Base-by-base conservation (phyloP, 2,888 invertebrate genomes). In the Drosophila subquinaria region DNA sequence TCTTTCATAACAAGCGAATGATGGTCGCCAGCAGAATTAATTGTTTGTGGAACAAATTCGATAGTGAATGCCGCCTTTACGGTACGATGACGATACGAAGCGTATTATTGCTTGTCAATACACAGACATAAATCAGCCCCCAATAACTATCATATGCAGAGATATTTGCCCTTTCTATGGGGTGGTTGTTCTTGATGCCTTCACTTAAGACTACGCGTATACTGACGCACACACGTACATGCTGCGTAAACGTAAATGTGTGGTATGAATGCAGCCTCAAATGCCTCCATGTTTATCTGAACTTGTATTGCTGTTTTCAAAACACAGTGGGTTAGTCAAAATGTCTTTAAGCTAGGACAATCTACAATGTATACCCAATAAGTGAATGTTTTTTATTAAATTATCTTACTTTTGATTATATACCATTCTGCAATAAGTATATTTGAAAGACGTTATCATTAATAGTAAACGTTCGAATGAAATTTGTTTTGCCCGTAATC, bases 41-140 rank as follows among this genome's bases (percentile, higher is more conserved):
- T 30, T 38, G 38, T 6, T 38, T 2, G n/a, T 6, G 2, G 0
- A 38, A 38, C 8, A 38, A 38, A 8, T 38, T 38, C n/a, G n/a
- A 6, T 38, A 13, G 36, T 36, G 13, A 13, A 13, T 5, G 36
- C 13, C 36, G 6, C n/a, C 6, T 38, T n/a, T n/a, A 38, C n/a
- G 6, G n/a, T 8, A 38, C n/a, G n/a, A 13, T 13, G 13, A 36
- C 11, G 35, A 36, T 36, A 13, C 13, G 13, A 36, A 13, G 13
- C 13, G 36, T 36, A 36, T 43, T 27, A 15, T 55, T 63, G 59
- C 38, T 55, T 57, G 36, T 47, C 11, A 63, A 52, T 45, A 36
- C 43, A 42, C 50, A 56, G 8, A 60, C 47, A 73, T 69, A 77
- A 73, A 79, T 78, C 79, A 79, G 81, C 77, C 77, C 73, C 62